Evolutionary conservation across 2,113 vertebrate species (phyloP).

Genomic region (Petrocephalus zakoni): DNA sequence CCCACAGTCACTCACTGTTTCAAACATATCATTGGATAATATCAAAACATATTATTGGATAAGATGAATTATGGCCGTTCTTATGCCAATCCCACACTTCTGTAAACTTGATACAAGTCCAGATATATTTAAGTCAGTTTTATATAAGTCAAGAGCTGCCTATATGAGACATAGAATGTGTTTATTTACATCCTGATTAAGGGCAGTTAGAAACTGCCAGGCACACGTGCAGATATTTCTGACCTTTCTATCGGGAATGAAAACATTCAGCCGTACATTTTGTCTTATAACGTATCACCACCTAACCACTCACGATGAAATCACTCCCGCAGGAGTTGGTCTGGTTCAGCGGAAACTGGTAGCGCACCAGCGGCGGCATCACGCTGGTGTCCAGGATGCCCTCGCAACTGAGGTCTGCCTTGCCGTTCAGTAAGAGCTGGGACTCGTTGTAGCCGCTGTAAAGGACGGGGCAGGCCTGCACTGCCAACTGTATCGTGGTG

Average conservation of each 20-base stretch:
- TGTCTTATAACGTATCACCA: neutral
- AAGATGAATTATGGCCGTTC: neutral
- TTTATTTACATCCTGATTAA: neutral
- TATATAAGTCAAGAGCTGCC: neutral
- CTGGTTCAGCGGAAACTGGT: constrained; percentile 53
- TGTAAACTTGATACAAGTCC: neutral
- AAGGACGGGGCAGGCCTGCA: constrained; percentile 58
- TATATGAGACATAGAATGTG: neutral
- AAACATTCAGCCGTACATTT: neutral
- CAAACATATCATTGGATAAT: neutral
- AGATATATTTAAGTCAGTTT: neutral
- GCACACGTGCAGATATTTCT: neutral
- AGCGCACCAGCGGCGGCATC: constrained; percentile 49
- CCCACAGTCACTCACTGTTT: neutral
- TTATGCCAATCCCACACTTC: neutral
- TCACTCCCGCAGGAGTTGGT: constrained; percentile 53
- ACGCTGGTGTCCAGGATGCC: constrained; percentile 46
- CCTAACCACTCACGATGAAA: constrained; percentile 45
- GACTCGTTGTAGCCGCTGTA: constrained; percentile 58
- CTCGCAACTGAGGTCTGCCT: constrained; percentile 34
- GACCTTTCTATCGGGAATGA: neutral
- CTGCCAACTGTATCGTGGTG: constrained; percentile 45
- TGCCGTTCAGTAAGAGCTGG: constrained; percentile 51
- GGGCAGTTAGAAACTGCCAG: neutral
- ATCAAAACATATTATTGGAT: neutral